Percentiles rank a stretch among this genome's conserved stretches.
phyloP scores from a whole-genome alignment of 2,113 vertebrate genomes.

The Zeus faber region DNA sequence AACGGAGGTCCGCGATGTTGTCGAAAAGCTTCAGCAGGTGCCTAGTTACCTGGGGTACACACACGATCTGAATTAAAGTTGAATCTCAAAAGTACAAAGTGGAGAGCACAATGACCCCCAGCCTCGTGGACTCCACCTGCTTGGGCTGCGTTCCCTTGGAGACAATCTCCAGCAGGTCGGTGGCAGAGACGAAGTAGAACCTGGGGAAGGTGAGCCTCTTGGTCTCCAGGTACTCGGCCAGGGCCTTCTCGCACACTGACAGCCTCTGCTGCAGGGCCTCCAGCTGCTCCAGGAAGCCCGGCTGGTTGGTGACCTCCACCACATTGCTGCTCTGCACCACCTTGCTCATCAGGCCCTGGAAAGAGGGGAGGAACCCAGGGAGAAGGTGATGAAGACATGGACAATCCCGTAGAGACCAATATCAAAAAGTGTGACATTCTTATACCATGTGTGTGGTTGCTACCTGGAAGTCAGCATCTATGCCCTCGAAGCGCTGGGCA shows the following conservation, averaged over 20 bases:
- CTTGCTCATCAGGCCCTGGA: slow-evolving; percentile 65
- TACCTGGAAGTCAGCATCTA: slow-evolving; percentile 80
- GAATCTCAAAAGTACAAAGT: neutral
- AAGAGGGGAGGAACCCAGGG: slow-evolving; percentile 2
- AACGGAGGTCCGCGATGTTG: slow-evolving; percentile 75
- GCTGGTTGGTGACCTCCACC: slow-evolving; percentile 71
- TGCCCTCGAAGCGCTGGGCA: slow-evolving; percentile 73
- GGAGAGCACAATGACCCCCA: neutral
- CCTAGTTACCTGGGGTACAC: slow-evolving; percentile 68
- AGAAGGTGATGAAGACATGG: neutral
- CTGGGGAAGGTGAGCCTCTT: slow-evolving; percentile 71
- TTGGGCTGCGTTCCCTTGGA: slow-evolving; percentile 75
- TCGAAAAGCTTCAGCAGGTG: slow-evolving; percentile 78
- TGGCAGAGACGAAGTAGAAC: slow-evolving; percentile 73
- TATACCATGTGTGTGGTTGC: neutral
- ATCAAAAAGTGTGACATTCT: neutral
- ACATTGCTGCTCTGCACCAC: slow-evolving; percentile 71
- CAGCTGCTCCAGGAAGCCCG: slow-evolving; percentile 71
- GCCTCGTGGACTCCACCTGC: slow-evolving; percentile 52
- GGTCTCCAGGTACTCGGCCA: slow-evolving; percentile 74
- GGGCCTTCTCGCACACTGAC: slow-evolving; percentile 73
- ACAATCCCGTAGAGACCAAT: neutral
- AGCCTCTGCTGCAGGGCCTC: slow-evolving; percentile 75
- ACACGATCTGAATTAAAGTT: neutral
- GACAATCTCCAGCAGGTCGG: slow-evolving; percentile 76